A percentile compares a stretch with the other conserved stretches of the same genome.
phyloP scores from a whole-genome alignment of 2,888 invertebrate species.

The Perdita meconis region DNA sequence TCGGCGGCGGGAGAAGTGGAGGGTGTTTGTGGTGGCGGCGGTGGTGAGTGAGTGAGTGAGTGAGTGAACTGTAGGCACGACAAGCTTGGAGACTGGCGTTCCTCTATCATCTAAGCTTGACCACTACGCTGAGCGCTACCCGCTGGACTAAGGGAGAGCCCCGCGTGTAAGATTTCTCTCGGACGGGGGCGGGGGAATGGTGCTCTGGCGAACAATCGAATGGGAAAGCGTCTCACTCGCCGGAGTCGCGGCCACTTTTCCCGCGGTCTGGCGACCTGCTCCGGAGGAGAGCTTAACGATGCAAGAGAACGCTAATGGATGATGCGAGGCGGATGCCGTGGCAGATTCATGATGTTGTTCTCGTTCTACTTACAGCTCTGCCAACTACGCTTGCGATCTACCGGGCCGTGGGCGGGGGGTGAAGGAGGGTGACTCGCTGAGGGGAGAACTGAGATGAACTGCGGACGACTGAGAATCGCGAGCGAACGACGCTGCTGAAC shows the following conservation, averaged over 20 bases:
- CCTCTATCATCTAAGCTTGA: slow-evolving; percentile 47
- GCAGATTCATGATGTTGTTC: slow-evolving; percentile 47
- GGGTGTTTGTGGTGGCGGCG: background rate
- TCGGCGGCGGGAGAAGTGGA: background rate
- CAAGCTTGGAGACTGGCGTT: slow-evolving; percentile 28
- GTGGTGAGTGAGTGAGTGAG: background rate
- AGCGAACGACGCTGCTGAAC: slow-evolving; percentile 16
- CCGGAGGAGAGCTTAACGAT: slow-evolving; percentile 26
- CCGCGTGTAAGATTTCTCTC: slow-evolving; percentile 9
- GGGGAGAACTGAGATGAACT: background rate
- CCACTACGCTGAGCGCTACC: slow-evolving; percentile 38
- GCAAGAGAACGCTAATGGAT: slow-evolving; percentile 55
- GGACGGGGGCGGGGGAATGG: background rate
- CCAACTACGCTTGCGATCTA: slow-evolving; percentile 31
- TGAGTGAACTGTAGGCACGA: slow-evolving; percentile 34
- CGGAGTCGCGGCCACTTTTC: slow-evolving; percentile 13
- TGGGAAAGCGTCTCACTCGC: slow-evolving; percentile 38
- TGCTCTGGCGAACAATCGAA: slow-evolving; percentile 43
- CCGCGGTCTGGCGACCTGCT: slow-evolving; percentile 13
- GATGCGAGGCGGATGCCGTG: slow-evolving; percentile 35
- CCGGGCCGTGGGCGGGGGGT: too few species aligned
- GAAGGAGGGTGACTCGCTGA: background rate
- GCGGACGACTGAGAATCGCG: background rate
- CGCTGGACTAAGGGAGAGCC: slow-evolving; percentile 39
- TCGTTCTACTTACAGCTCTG: slow-evolving; percentile 40